Percentiles rank a stretch among this genome's conserved stretches.
Conservation (phyloP, 2,113 vertebrate genomes). For the Axis porcinus region DNA sequence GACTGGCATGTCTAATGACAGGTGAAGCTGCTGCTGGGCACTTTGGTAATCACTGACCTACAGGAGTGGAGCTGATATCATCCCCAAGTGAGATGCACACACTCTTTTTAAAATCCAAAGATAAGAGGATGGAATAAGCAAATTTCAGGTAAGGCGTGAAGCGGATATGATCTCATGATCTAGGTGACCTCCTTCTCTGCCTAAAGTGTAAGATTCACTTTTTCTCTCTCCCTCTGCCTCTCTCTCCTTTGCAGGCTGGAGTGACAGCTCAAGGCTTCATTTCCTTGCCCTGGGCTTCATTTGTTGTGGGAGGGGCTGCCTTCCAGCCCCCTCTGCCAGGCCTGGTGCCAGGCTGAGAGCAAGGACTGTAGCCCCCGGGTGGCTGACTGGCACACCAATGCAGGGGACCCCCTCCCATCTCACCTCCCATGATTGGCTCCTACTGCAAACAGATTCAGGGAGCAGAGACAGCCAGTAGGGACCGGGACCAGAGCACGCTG, state of each 20-base stretch:
- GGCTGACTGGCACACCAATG: not conserved
- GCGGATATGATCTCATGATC: not conserved
- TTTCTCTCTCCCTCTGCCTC: not conserved
- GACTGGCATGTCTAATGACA: not conserved
- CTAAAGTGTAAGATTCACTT: not conserved
- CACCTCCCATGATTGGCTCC: not conserved
- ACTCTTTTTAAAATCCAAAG: not conserved
- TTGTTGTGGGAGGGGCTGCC: not conserved
- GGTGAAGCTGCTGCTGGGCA: not conserved
- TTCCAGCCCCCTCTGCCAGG: not conserved
- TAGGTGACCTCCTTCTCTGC: not conserved
- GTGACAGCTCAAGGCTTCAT: not conserved
- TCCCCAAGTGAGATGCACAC: not conserved
- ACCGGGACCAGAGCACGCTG: not conserved
- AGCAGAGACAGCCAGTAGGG: not conserved
- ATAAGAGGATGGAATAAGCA: not conserved
- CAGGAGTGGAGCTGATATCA: not conserved
- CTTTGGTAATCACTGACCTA: not conserved
- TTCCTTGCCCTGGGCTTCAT: not conserved
- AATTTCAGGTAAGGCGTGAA: not conserved
- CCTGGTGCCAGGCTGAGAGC: not conserved
- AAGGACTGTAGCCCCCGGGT: not conserved
- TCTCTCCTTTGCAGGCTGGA: not conserved
- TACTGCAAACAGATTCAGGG: not conserved
- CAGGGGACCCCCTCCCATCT: not conserved